These are phyloP conservation scores for Rissa tridactyla DNA, from an alignment of 2,113 vertebrate species.

Conservation along the genomic window DNA sequence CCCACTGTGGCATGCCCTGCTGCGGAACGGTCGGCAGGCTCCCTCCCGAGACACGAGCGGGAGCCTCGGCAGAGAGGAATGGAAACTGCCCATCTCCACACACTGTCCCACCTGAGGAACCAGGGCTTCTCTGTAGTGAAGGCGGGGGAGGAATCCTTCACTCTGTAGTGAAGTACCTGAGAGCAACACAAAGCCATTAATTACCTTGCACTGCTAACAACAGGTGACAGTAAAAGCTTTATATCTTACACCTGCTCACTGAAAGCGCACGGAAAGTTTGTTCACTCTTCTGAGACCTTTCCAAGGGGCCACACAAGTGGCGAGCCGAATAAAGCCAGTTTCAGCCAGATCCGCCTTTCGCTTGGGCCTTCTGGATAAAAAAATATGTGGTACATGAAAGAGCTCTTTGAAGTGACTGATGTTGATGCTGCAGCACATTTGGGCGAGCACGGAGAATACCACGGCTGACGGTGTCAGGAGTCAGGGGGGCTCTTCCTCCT, in stretches of 20 bases:
- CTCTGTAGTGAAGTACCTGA: neutral
- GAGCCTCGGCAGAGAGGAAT: neutral
- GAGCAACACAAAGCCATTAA: neutral
- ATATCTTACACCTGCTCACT: neutral
- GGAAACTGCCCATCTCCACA: neutral
- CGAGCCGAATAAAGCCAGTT: neutral
- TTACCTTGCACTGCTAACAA: neutral
- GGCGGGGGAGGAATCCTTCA: neutral
- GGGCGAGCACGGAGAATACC: neutral
- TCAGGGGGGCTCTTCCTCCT: neutral
- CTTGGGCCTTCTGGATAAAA: conserved; percentile 22
- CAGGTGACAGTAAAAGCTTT: conserved; percentile 17
- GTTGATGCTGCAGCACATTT: conserved; percentile 42
- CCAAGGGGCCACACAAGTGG: conserved; percentile 51
- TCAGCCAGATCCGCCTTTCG: conserved; percentile 22
- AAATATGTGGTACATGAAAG: conserved; percentile 64
- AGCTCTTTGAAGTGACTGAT: conserved; percentile 66
- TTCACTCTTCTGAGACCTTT: conserved; percentile 2
- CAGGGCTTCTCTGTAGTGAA: neutral
- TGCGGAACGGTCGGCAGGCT: accelerated
- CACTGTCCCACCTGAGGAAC: neutral
- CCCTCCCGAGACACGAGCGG: neutral
- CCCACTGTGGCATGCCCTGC: neutral
- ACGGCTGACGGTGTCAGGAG: neutral
- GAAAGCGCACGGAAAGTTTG: neutral